Percentiles rank a stretch among this genome's conserved stretches.
These are phyloP conservation scores for Chiroxiphia lanceolata DNA, from an alignment of 2,797 vertebrate species.

Conservation along the genomic window DNA sequence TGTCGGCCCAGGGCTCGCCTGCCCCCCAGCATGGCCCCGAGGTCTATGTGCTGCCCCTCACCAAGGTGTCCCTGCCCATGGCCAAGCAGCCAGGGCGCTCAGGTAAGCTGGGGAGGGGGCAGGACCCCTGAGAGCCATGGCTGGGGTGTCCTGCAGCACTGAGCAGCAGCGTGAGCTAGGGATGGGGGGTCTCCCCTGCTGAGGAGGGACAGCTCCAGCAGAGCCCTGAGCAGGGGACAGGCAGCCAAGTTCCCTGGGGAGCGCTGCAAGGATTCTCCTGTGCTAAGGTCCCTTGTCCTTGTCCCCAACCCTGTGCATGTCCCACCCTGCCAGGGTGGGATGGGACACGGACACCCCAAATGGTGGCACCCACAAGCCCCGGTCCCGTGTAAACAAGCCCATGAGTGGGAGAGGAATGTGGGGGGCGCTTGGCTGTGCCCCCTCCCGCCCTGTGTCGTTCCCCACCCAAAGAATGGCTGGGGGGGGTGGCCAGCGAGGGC, in stretches of 20 bases:
- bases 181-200: background rate
- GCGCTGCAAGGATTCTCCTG: accelerated
- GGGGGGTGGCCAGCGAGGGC: constrained; percentile 10
- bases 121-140: accelerated
- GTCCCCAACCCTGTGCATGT: background rate
- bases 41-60: constrained; percentile 94
- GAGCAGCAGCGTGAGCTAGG: accelerated
- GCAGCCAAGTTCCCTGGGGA: background rate
- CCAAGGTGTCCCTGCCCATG: constrained; percentile 88
- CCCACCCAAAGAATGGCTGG: constrained; percentile 56
- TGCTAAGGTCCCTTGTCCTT: background rate
- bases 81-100: constrained; percentile 89
- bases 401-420: constrained; percentile 75
- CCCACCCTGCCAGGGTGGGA: background rate
- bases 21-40: constrained; percentile 86
- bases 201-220: background rate
- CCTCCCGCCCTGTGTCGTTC: background rate
- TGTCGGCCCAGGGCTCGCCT: constrained; percentile 86
- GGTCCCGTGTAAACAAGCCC: background rate
- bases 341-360: accelerated
- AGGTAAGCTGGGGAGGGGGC: constrained; percentile 74
- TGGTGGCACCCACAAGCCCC: background rate
- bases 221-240: background rate
- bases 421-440: background rate
- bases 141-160: accelerated